A percentile compares a stretch with the other conserved stretches of the same genome.
Conservation (phyloP, 2,113 vertebrate species). For the Ciconia maguari region DNA sequence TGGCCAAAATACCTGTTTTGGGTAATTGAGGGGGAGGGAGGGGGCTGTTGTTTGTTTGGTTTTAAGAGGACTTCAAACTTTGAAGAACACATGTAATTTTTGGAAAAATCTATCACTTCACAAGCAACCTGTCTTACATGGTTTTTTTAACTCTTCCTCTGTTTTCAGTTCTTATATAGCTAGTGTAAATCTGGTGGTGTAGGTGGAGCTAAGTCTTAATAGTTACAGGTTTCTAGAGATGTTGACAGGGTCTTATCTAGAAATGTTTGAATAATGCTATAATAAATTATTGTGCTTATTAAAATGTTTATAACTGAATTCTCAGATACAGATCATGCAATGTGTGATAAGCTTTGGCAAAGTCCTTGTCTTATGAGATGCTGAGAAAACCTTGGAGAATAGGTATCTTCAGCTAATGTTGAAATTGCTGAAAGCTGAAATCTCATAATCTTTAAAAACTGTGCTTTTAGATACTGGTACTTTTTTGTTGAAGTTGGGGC, state of each 20-base stretch:
- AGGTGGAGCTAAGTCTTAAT: background rate
- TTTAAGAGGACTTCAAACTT: background rate
- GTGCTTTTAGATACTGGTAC: background rate
- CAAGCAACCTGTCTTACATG: background rate
- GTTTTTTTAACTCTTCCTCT: background rate
- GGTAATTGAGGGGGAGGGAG: background rate
- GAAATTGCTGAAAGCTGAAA: background rate
- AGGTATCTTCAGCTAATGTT: background rate
- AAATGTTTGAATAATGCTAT: background rate
- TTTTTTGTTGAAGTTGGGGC: background rate
- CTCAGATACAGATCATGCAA: background rate
- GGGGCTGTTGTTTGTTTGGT: background rate
- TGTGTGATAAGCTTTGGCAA: background rate
- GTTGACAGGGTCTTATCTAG: background rate
- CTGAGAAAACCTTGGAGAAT: background rate
- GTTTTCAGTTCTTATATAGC: background rate
- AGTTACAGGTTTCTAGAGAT: background rate
- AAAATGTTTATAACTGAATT: background rate
- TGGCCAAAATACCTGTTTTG: background rate
- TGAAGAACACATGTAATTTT: background rate
- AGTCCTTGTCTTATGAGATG: background rate
- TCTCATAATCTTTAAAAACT: background rate
- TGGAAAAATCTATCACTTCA: background rate
- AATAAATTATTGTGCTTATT: background rate
- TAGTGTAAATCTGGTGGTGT: background rate